Conservation (phyloP, 2,797 vertebrate species). For the Coregonus sp. region DNA sequence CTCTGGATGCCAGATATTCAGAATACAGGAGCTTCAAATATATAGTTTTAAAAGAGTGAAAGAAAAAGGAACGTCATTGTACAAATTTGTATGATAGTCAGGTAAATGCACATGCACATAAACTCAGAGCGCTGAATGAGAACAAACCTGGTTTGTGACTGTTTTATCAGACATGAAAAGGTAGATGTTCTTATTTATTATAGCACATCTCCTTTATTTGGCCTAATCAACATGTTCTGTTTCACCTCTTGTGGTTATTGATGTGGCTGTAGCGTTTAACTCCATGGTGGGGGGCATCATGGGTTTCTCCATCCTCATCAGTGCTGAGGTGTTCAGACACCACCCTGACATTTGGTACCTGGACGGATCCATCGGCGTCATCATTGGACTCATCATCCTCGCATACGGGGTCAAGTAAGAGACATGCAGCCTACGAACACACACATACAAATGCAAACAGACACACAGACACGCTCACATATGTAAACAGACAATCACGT, state of each 20-base stretch:
- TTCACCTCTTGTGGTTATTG: not conserved
- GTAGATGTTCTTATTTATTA: not conserved
- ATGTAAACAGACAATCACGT: not conserved
- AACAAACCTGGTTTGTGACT: no score
- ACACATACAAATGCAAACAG: not conserved
- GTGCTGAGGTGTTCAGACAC: conserved; percentile 93
- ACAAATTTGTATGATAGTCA: not conserved
- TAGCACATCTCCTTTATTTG: not conserved
- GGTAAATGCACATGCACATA: not conserved
- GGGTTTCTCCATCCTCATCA: conserved; percentile 97
- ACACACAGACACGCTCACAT: not conserved
- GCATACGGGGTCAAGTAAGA: conserved; percentile 94
- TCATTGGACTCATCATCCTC: conserved; percentile 94
- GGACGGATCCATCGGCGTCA: conserved; percentile 89
- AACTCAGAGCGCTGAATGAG: not conserved
- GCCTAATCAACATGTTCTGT: not conserved
- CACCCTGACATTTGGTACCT: conserved; percentile 90
- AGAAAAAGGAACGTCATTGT: not conserved
- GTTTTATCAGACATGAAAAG: no score
- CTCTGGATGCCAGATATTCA: not conserved
- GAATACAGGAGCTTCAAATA: not conserved
- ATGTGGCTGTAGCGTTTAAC: conserved; percentile 91
- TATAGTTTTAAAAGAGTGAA: not conserved
- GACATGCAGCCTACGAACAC: not conserved
- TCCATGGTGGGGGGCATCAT: conserved; percentile 93